phyloP scores from a whole-genome alignment of 2,888 invertebrate genomes.

The Aquatica leii region DNA sequence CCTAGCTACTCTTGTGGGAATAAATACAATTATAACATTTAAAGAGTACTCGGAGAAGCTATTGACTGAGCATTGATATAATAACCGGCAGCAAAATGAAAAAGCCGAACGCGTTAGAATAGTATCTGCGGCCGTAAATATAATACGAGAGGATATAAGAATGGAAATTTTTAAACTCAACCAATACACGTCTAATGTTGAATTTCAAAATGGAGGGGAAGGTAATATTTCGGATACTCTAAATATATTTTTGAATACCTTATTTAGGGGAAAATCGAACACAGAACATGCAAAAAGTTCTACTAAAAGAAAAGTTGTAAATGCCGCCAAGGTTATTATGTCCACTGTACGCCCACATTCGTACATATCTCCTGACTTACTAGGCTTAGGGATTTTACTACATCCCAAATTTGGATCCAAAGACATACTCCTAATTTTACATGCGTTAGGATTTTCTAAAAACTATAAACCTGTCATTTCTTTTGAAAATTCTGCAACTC shows the following conservation, averaged over 20 bases:
- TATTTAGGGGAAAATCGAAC: not conserved
- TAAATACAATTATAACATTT: too few relatives aligned
- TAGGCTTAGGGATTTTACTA: conserved; percentile 1
- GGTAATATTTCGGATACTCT: too few relatives aligned
- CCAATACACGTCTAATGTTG: too few relatives aligned
- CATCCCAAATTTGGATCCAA: conserved; percentile 5
- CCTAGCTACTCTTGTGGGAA: too few relatives aligned
- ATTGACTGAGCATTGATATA: too few relatives aligned
- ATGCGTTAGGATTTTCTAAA: not conserved
- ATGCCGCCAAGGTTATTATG: not conserved
- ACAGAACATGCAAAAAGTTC: not conserved
- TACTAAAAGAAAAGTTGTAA: conserved; percentile 5
- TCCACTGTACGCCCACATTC: conserved; percentile 4
- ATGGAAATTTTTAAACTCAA: too few relatives aligned
- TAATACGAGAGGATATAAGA: too few relatives aligned
- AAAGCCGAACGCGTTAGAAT: too few relatives aligned
- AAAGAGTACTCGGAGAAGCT: too few relatives aligned
- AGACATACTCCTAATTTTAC: conserved; percentile 1
- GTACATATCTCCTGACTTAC: conserved; percentile 3
- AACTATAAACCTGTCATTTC: conserved; percentile 5
- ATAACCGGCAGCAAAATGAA: too few relatives aligned
- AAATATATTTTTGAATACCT: conserved; percentile 2
- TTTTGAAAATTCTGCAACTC: conserved; percentile 3
- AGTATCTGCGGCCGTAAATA: too few relatives aligned
- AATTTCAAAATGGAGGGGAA: too few relatives aligned